Percentiles rank a stretch among this genome's conserved stretches.
phyloP scores from a whole-genome alignment of 2,888 invertebrate genomes.

The Eupithecia centaureata region DNA sequence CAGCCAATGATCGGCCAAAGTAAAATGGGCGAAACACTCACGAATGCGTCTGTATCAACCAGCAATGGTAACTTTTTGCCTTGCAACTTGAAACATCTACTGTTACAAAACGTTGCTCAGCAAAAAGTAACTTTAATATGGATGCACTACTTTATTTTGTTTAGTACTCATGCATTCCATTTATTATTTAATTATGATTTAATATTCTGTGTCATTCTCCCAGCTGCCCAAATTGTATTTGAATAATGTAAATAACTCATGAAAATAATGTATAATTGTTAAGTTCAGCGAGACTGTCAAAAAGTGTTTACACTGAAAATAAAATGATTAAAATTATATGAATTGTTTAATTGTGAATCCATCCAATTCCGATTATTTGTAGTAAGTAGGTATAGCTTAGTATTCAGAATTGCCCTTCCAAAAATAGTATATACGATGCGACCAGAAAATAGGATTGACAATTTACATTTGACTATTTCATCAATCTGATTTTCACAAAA shows the following conservation, averaged over 20 bases:
- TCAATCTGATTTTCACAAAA: background rate
- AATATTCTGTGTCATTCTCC: conserved; percentile 14
- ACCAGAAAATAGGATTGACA: background rate
- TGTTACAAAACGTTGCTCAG: background rate
- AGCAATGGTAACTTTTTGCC: no score
- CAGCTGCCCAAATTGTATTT: conserved; percentile 39
- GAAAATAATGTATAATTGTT: conserved; percentile 38
- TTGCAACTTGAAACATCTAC: no score
- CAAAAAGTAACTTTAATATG: background rate
- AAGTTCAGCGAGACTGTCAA: conserved; percentile 38
- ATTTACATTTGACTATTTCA: background rate
- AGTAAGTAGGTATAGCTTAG: background rate
- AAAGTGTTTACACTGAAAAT: conserved; percentile 48
- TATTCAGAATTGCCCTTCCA: background rate
- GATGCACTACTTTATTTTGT: background rate
- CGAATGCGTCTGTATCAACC: background rate
- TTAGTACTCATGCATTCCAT: background rate
- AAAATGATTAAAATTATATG: conserved; percentile 52
- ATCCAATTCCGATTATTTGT: background rate
- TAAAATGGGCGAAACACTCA: background rate
- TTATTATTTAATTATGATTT: background rate
- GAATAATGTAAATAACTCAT: conserved; percentile 48
- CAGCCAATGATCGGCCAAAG: background rate
- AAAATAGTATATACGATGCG: background rate
- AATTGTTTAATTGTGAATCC: conserved; percentile 29